Conservation (phyloP, 1,140 invertebrate species). For the Diploscapter pachys region DNA sequence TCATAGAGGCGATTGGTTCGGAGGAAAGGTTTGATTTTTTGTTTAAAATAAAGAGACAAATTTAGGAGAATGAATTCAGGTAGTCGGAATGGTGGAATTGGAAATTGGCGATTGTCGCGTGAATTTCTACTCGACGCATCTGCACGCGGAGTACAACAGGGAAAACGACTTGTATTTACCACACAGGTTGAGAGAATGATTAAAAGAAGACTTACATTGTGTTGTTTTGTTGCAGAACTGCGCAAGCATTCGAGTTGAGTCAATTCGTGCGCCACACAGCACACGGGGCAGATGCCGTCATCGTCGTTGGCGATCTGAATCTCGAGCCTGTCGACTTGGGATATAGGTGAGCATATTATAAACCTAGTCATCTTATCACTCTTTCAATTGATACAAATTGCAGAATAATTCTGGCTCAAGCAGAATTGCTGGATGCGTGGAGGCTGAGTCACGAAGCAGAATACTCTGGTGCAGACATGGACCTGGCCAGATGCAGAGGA, state of each 20-base stretch:
- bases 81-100: slow-evolving; percentile 81
- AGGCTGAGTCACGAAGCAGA: slow-evolving; percentile 22
- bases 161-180: slow-evolving; percentile 81
- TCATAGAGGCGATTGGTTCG: slow-evolving; percentile 93
- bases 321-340: slow-evolving; percentile 80
- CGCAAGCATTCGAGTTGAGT: slow-evolving; percentile 87
- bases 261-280: slow-evolving; percentile 85
- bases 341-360: slow-evolving; percentile 63
- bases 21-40: slow-evolving; percentile 70
- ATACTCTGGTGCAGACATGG: not conserved
- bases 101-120: slow-evolving; percentile 70
- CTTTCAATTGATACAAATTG: slow-evolving; percentile 1
- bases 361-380: not conserved
- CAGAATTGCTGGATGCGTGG: slow-evolving; percentile 33
- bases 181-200: slow-evolving; percentile 63
- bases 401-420: slow-evolving; percentile 27
- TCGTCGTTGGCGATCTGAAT: slow-evolving; percentile 89
- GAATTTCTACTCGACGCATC: slow-evolving; percentile 84
- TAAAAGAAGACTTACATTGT: not conserved
- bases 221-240: slow-evolving; percentile 33
- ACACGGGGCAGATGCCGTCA: slow-evolving; percentile 72
- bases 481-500: slow-evolving; percentile 11
- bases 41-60: not conserved
- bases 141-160: slow-evolving; percentile 89
- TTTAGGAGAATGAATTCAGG: slow-evolving; percentile 54